Evolutionary conservation across 1,140 invertebrate species (phyloP), one percentile per base, ranked within the genome.

Genomic region (Drosophila guanche): DNA sequence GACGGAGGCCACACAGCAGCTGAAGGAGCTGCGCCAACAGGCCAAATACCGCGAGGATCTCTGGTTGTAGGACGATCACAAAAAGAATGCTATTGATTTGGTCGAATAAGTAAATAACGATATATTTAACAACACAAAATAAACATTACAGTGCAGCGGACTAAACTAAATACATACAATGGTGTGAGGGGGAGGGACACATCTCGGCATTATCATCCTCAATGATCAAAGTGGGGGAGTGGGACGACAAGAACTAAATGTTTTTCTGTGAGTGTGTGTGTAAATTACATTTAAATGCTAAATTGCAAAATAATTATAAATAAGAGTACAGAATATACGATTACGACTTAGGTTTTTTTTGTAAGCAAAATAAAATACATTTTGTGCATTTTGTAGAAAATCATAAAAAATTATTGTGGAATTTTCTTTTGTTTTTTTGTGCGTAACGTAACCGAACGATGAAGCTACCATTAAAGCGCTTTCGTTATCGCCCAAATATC

Each of bases 11-110:
- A 62, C 83, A 25, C 59, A 85, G 41, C 86, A 90, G 6, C 27
- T 94, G 3, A 85, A 83, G 41, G 77, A 93, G 51, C 86, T 93
- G 61, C 90, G 92, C 45, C 80, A 77, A 20, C 81, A 91, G 12
- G 92, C 92, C 40, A 92, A 90, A 91, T 94, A 93, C 89, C 76
- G 93, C 20, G 91, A 92, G 60, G 94, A 94, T 92, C 70, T 92
- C 57, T 94, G 94, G 94, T 86, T 92, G 65, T 94, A 76, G 33
- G 1, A 25, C 29, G 4, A 25, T 16, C 4, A 33, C 7, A 33
- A 60, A 20, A 16, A 58, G 29, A 23, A 51, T 68, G 40, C 10
- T 37, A 12, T 37, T 69, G 62, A 43, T 70, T 86, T 81, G 81
- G 81, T 85, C 77, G 83, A 85, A 85, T 85, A 85, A 85, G 81